Conservation (phyloP, 2,888 invertebrate species). For the Lochmaea capreae region DNA sequence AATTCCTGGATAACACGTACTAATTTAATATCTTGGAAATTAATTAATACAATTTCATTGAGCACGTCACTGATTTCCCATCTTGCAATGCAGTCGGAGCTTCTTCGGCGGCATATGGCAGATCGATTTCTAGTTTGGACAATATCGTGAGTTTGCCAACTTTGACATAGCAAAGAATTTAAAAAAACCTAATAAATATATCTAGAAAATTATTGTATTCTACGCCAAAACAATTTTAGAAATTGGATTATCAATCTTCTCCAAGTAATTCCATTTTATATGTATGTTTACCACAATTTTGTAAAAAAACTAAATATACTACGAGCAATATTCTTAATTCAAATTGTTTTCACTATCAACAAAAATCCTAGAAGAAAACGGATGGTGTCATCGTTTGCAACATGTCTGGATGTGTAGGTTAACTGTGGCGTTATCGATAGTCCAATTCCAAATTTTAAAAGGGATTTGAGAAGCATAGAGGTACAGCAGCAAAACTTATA, state of each 20-base stretch:
- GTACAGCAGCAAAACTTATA: too few relatives aligned
- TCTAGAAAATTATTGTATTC: not conserved
- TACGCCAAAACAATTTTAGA: not conserved
- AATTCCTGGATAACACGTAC: too few relatives aligned
- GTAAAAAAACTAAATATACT: not conserved
- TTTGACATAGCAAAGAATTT: slow-evolving; percentile 15
- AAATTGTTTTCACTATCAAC: too few relatives aligned
- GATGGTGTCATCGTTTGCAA: too few relatives aligned
- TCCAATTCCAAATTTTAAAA: too few relatives aligned
- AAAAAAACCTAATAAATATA: not conserved
- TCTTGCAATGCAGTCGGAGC: slow-evolving; percentile 25
- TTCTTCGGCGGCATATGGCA: slow-evolving; percentile 25
- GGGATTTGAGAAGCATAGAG: too few relatives aligned
- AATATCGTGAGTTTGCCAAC: slow-evolving; percentile 16
- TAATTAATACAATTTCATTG: not conserved
- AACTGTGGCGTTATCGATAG: too few relatives aligned
- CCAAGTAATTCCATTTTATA: not conserved
- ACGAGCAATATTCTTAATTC: not conserved
- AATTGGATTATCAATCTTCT: not conserved
- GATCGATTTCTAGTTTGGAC: slow-evolving; percentile 23
- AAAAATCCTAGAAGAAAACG: too few relatives aligned
- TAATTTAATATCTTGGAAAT: too few relatives aligned
- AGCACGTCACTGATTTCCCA: not conserved
- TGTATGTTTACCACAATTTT: not conserved
- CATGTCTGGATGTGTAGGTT: too few relatives aligned